Evolutionary conservation across 2,888 invertebrate genomes (phyloP).

Genomic region (Stomorhina lunata): DNA sequence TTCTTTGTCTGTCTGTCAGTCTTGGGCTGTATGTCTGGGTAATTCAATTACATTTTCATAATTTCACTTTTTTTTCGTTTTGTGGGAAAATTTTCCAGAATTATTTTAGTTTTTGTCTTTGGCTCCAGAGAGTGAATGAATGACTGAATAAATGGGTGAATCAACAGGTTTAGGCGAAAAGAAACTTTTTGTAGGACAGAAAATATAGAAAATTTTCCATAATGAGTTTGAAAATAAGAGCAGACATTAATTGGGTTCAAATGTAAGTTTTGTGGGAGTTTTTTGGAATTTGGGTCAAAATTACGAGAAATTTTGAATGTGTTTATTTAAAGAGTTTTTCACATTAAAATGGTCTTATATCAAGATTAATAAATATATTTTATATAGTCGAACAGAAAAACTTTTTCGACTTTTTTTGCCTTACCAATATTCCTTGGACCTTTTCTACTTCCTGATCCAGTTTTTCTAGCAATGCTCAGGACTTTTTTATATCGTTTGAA

Average conservation of each 20-base stretch:
- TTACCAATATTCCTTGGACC: no score
- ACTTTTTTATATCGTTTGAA: no score
- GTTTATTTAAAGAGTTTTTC: no score
- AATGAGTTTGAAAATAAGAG: not conserved
- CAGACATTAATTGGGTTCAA: slow-evolving; percentile 3
- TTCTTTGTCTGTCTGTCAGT: not conserved
- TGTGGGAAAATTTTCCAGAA: slow-evolving; percentile 38
- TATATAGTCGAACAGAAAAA: no score
- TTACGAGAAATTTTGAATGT: no score
- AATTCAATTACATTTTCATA: slow-evolving; percentile 55
- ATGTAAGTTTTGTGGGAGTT: not conserved
- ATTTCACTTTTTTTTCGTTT: slow-evolving; percentile 47
- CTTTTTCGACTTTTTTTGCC: no score
- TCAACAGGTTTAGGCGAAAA: slow-evolving; percentile 38
- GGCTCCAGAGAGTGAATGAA: slow-evolving; percentile 17
- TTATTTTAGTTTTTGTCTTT: slow-evolving; percentile 43
- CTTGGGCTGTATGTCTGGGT: slow-evolving; percentile 10
- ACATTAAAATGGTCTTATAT: no score
- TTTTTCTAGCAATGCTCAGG: no score
- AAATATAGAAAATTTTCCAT: slow-evolving; percentile 28
- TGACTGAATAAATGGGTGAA: slow-evolving; percentile 11
- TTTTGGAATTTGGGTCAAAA: no score
- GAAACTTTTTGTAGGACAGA: slow-evolving; percentile 13
- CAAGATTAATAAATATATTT: no score
- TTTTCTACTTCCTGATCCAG: no score